Conservation (phyloP, 2,797 vertebrate genomes). For the Sebastes itinus region DNA sequence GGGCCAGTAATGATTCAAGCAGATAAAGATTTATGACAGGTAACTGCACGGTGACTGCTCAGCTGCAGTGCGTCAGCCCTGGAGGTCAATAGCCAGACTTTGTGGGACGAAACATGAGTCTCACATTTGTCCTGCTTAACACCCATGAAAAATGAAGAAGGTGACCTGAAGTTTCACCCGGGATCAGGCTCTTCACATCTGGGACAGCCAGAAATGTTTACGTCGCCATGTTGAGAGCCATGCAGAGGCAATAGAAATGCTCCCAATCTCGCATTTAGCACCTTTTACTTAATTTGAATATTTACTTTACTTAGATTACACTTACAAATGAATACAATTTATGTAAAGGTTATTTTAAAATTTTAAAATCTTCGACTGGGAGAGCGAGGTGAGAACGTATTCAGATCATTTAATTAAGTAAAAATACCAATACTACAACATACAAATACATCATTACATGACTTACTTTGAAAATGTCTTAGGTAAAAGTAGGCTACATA, state of each 20-base stretch:
- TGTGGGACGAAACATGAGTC: slow-evolving; percentile 67
- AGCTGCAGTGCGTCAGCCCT: slow-evolving; percentile 25
- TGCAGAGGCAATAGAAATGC: too few species aligned
- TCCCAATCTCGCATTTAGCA: too few species aligned
- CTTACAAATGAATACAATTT: not conserved
- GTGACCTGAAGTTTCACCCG: slow-evolving; percentile 62
- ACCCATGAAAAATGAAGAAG: slow-evolving; percentile 76
- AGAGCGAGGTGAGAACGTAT: too few species aligned
- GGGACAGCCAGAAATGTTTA: not conserved
- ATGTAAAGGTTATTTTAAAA: not conserved
- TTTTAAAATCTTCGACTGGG: not conserved
- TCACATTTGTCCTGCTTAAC: slow-evolving; percentile 75
- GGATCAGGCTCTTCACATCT: slow-evolving; percentile 38
- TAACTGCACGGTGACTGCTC: slow-evolving; percentile 28
- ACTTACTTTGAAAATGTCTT: not conserved
- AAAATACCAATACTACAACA: not conserved
- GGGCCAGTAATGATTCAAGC: slow-evolving; percentile 42
- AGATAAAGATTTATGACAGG: slow-evolving; percentile 68
- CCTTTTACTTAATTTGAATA: not conserved
- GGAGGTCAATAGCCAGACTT: slow-evolving; percentile 63
- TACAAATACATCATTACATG: not conserved
- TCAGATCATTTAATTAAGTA: not conserved
- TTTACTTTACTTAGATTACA: not conserved
- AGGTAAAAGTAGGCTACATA: not conserved
- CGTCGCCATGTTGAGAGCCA: too few species aligned